Evolutionary conservation across 2,113 vertebrate species (phyloP).

Genomic region (Sialia sialis): DNA sequence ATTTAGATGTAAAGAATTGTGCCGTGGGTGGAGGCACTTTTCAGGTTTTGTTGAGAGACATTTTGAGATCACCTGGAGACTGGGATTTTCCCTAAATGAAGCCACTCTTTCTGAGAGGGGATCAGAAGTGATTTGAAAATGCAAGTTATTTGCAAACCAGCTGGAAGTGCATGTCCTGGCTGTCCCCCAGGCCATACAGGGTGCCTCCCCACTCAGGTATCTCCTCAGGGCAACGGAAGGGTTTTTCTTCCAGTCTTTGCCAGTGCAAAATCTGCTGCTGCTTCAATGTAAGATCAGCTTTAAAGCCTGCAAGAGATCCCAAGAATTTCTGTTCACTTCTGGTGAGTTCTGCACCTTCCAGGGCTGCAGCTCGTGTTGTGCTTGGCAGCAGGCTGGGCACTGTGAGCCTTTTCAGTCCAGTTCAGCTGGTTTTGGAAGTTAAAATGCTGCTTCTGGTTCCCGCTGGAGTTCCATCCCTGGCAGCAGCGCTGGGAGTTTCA

Average conservation of each 20-base stretch:
- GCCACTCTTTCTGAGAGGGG: too few species aligned
- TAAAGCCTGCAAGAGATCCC: neutral
- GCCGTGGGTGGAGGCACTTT: neutral
- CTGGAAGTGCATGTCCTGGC: neutral
- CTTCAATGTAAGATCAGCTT: neutral
- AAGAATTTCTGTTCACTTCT: neutral
- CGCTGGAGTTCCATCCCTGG: neutral
- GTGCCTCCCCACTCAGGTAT: neutral
- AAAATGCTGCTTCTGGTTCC: neutral
- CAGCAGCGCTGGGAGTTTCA: neutral
- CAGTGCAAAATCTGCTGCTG: neutral
- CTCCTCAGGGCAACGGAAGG: neutral
- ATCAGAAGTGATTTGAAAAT: neutral
- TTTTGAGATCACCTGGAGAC: slow-evolving; percentile 35
- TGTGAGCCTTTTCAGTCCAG: neutral
- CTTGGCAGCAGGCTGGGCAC: neutral
- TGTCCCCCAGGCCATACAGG: too few species aligned
- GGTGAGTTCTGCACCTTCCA: neutral
- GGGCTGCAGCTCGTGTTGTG: neutral
- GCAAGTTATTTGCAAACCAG: neutral
- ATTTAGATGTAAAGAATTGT: neutral
- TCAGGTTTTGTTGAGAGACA: neutral
- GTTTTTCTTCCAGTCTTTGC: neutral
- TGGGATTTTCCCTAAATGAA: neutral
- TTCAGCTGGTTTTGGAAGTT: neutral